phyloP scores from a whole-genome alignment of 2,113 vertebrate genomes.

The Sisor rabdophorus region DNA sequence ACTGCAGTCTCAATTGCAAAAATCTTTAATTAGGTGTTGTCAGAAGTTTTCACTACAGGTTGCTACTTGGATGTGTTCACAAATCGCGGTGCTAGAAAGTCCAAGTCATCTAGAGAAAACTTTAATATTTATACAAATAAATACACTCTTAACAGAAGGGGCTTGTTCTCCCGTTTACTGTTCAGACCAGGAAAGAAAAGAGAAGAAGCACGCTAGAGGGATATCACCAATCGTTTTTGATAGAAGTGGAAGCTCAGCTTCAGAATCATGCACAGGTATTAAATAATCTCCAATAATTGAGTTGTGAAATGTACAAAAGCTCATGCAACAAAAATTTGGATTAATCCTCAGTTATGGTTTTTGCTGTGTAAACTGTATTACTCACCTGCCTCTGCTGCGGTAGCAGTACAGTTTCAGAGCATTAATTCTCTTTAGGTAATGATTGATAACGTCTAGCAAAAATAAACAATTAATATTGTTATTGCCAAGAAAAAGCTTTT shows the following conservation, averaged over 20 bases:
- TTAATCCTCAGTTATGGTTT: constrained; percentile 22
- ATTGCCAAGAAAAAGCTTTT: background rate
- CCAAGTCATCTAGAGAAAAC: constrained; percentile 34
- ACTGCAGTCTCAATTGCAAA: background rate
- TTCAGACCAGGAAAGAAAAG: constrained; percentile 81
- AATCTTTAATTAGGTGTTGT: background rate
- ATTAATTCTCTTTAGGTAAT: background rate
- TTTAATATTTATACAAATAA: constrained; percentile 33
- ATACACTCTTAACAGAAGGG: constrained; percentile 47
- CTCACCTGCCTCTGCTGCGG: constrained; percentile 47
- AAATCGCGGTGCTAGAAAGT: constrained; percentile 29
- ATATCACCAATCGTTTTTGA: constrained; percentile 89
- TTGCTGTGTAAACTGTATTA: constrained; percentile 17
- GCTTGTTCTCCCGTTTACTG: constrained; percentile 55
- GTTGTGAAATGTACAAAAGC: constrained; percentile 12
- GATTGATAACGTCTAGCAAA: background rate
- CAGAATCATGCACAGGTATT: constrained; percentile 86
- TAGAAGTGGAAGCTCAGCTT: constrained; percentile 88
- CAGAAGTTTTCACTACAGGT: constrained; percentile 36
- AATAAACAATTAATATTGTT: background rate
- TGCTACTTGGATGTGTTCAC: constrained; percentile 41
- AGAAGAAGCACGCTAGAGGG: constrained; percentile 80
- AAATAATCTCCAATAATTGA: constrained; percentile 45
- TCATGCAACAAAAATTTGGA: constrained; percentile 1
- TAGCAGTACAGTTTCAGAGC: background rate